These are phyloP conservation scores for Pontoporia blainvillei DNA, from an alignment of 2,113 vertebrate genomes.

Conservation along the genomic window DNA sequence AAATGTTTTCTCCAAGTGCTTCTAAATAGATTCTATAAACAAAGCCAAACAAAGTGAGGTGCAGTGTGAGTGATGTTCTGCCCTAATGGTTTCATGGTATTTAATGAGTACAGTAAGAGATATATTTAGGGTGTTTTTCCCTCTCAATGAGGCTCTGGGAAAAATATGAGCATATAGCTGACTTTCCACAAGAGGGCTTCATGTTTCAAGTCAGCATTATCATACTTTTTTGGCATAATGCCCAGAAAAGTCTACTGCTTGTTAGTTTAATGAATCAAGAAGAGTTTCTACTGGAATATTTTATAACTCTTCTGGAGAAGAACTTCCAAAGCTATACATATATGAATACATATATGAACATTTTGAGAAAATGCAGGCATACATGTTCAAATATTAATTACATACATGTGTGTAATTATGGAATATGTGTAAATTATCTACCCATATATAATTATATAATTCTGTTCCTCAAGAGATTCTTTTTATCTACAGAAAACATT, in stretches of 20 bases:
- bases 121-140: neutral
- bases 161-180: slow-evolving; percentile 10
- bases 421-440: neutral
- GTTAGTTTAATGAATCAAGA: slow-evolving; percentile 42
- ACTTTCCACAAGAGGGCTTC: slow-evolving; percentile 72
- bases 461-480: neutral
- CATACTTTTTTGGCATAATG: slow-evolving; percentile 21
- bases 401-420: neutral
- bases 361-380: neutral
- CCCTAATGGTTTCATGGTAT: neutral
- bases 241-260: slow-evolving; percentile 45
- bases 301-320: slow-evolving; percentile 8
- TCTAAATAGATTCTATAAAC: slow-evolving; percentile 12
- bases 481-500: neutral
- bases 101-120: neutral
- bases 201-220: slow-evolving; percentile 58
- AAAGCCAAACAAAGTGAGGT: slow-evolving; percentile 25
- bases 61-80: neutral
- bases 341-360: neutral
- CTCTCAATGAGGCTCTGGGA: neutral
- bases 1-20: slow-evolving; percentile 35
- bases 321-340: neutral
- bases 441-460: neutral
- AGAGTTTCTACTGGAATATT: neutral
- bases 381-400: neutral